Base-by-base conservation (phyloP, 1,140 invertebrate genomes). In the Hyles vespertilio region DNA sequence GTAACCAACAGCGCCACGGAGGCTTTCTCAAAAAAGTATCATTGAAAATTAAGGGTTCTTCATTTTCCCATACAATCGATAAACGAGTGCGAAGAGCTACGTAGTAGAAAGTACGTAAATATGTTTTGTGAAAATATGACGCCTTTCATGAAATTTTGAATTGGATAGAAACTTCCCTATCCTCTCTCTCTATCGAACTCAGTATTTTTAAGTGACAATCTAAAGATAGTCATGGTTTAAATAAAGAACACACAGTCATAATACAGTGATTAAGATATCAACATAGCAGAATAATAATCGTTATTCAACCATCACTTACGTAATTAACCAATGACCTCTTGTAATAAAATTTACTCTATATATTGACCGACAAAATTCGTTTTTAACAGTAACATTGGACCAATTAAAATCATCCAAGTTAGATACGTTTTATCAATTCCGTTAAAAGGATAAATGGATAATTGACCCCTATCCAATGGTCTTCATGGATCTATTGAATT, bases 361-460 rank as follows among this genome's bases (percentile, higher is more conserved):
- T 65, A 67, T 22, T 50, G 64, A 54, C 50, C 60, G 59, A 69
- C 58, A 44, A 72, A 81, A 81, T 80, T 69, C 62, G 67, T 83
- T 83, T 81, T 85, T 77, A 85, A 84, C 73, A 70, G 61, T 58
- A 57, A 74, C 77, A 76, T 79, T 84, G 54, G 67, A 84, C 83
- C 80, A 87, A 87, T 87, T 87, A 85, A 87, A 85, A 79, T 77
- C 78, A 76, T 72, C 77, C 77, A 71, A 79, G 74, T 79, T 80
- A 65, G 82, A 79, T 84, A 70, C 82, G 79, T 87, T 87, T 86
- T 87, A 87, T 87, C 84, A 87, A 87, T 87, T 87, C 77, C 71
- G 81, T 86, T 88, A 88, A 88, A 84, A 78, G 85, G 83, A 86
- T 88, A 88, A 88, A 86, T 84, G 83, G 81, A 85, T 82, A 86